phyloP scores from a whole-genome alignment of 2,113 vertebrate genomes.

The Chitala chitala region DNA sequence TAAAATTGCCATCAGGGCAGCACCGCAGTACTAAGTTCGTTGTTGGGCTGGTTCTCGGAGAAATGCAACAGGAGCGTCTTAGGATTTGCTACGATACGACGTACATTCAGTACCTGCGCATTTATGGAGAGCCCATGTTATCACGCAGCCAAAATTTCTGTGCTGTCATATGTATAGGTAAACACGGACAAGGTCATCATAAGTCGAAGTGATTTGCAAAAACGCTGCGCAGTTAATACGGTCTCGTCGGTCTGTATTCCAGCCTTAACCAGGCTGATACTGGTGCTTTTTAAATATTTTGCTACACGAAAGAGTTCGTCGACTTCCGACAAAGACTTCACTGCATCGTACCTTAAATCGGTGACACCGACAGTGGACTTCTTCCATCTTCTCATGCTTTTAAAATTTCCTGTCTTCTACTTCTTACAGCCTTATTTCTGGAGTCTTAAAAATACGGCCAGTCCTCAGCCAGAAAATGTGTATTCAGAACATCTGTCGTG shows the following conservation, averaged over 20 bases:
- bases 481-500: conserved; percentile 2
- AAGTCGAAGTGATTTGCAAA: background rate
- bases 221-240: background rate
- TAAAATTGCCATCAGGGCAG: background rate
- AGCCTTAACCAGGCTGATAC: background rate
- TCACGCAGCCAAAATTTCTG: background rate
- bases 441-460: background rate
- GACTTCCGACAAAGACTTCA: background rate
- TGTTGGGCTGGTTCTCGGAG: conserved; percentile 14
- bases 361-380: background rate
- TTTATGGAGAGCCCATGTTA: too few relatives aligned
- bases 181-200: background rate
- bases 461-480: background rate
- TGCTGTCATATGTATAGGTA: background rate
- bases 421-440: conserved; percentile 13
- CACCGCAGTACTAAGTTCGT: conserved; percentile 24
- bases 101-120: too few relatives aligned
- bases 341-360: conserved; percentile 6
- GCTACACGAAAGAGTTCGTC: conserved; percentile 4
- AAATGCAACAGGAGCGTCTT: conserved; percentile 37
- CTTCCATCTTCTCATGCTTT: background rate
- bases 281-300: background rate
- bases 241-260: background rate
- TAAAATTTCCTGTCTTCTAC: background rate
- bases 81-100: background rate